A percentile compares a stretch with the other conserved stretches of the same genome.
Evolutionary conservation across 2,888 invertebrate genomes (phyloP).

Genomic region (Parnassius glacialis): DNA sequence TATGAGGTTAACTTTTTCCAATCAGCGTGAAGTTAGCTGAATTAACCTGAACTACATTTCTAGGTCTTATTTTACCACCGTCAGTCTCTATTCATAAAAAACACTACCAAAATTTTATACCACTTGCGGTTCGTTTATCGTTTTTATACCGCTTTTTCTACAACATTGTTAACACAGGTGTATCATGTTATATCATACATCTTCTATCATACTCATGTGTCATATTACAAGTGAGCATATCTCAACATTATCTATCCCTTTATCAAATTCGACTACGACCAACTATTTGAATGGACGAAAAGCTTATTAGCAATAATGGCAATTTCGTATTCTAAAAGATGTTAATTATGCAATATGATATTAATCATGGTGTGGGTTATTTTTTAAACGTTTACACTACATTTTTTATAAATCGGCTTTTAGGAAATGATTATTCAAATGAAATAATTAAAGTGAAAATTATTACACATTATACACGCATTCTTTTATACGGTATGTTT

Average conservation of each 20-base stretch:
- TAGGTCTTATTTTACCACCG: constrained; percentile 34
- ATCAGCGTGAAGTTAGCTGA: constrained; percentile 30
- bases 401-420: no score
- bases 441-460: no score
- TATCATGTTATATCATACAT: no score
- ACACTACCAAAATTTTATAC: constrained; percentile 9
- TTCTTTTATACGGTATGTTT: no score
- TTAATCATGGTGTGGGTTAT: no score
- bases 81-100: constrained; percentile 42
- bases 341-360: no score
- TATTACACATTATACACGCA: no score
- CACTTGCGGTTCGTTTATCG: background rate
- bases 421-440: no score
- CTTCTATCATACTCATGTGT: no score
- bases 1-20: constrained; percentile 8
- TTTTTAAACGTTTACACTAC: no score
- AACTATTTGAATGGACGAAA: constrained; percentile 35
- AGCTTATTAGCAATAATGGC: constrained; percentile 20
- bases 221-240: constrained; percentile 63
- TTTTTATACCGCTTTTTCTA: constrained; percentile 2
- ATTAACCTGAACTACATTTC: constrained; percentile 29
- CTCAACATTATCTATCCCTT: constrained; percentile 39
- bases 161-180: background rate
- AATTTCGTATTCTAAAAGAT: background rate
- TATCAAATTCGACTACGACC: constrained; percentile 42